Conservation (phyloP, 2,888 invertebrate genomes). For the Andricus curvator region DNA sequence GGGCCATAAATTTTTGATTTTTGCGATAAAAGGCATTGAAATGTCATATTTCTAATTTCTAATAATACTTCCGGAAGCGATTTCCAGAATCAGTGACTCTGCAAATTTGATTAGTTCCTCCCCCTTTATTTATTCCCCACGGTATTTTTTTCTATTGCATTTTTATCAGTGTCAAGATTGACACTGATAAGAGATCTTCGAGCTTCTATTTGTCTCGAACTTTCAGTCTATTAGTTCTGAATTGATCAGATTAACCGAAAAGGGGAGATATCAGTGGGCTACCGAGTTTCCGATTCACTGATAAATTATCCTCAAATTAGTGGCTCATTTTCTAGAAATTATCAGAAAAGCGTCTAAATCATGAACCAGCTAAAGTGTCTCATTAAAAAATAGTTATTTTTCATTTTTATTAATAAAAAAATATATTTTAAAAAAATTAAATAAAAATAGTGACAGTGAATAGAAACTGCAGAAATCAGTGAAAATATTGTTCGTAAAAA, state of each 20-base stretch:
- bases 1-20: neutral
- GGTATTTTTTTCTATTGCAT: neutral
- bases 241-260: constrained; percentile 1
- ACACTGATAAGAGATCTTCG: constrained; percentile 58
- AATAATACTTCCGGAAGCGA: constrained; percentile 1
- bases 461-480: too few relatives aligned
- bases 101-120: neutral
- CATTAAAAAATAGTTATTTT: too few relatives aligned
- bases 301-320: neutral
- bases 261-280: neutral
- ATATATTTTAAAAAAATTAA: too few relatives aligned
- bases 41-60: constrained; percentile 10
- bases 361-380: too few relatives aligned
- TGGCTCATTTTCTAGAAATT: neutral
- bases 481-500: neutral
- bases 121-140: neutral
- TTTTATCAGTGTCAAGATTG: constrained; percentile 50
- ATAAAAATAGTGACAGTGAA: too few relatives aligned
- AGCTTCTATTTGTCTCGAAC: constrained; percentile 1
- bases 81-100: neutral
- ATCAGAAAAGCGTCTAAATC: too few relatives aligned
- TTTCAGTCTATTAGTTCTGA: constrained; percentile 38
- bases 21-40: constrained; percentile 16
- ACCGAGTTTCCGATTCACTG: neutral
- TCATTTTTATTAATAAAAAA: too few relatives aligned